A percentile compares a stretch with the other conserved stretches of the same genome.
Evolutionary conservation across 2,888 invertebrate species (phyloP).

Genomic region (Dilophus febrilis): DNA sequence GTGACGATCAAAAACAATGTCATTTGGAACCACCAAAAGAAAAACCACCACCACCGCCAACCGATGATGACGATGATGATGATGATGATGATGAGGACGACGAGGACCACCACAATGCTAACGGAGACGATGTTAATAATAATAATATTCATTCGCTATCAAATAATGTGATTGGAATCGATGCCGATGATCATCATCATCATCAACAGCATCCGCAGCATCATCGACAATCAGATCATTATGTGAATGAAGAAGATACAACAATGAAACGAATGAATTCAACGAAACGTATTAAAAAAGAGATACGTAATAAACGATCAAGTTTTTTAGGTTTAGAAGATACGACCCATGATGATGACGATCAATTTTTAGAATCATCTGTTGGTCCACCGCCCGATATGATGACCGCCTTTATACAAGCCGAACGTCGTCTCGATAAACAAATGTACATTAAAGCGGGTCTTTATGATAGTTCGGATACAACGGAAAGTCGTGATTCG

Average conservation of each 20-base stretch:
- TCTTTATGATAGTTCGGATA: slow-evolving; percentile 49
- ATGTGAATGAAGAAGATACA: too few relatives aligned
- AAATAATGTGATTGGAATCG: too few relatives aligned
- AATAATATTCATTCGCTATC: slow-evolving; percentile 10
- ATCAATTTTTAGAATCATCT: slow-evolving; percentile 48
- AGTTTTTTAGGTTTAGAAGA: slow-evolving; percentile 76
- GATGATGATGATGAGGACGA: slow-evolving; percentile 16
- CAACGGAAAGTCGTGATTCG: slow-evolving; percentile 57
- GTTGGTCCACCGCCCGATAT: slow-evolving; percentile 62
- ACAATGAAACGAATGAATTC: slow-evolving; percentile 60
- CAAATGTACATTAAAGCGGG: slow-evolving; percentile 55
- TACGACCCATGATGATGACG: slow-evolving; percentile 50
- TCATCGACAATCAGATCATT: too few relatives aligned
- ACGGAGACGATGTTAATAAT: slow-evolving; percentile 28
- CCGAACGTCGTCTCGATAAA: slow-evolving; percentile 60
- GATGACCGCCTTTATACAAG: slow-evolving; percentile 63
- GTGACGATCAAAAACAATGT: background rate
- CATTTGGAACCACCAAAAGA: slow-evolving; percentile 60
- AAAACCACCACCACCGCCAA: slow-evolving; percentile 69
- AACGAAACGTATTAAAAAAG: slow-evolving; percentile 71
- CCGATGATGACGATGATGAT: slow-evolving; percentile 30
- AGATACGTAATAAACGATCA: slow-evolving; percentile 64
- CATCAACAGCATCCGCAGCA: too few relatives aligned
- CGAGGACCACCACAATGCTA: slow-evolving; percentile 26
- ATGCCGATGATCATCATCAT: too few relatives aligned